Percentiles rank a stretch among this genome's conserved stretches.
Conservation (phyloP, 2,113 vertebrate genomes). For the Aspidoscelis tigris region DNA sequence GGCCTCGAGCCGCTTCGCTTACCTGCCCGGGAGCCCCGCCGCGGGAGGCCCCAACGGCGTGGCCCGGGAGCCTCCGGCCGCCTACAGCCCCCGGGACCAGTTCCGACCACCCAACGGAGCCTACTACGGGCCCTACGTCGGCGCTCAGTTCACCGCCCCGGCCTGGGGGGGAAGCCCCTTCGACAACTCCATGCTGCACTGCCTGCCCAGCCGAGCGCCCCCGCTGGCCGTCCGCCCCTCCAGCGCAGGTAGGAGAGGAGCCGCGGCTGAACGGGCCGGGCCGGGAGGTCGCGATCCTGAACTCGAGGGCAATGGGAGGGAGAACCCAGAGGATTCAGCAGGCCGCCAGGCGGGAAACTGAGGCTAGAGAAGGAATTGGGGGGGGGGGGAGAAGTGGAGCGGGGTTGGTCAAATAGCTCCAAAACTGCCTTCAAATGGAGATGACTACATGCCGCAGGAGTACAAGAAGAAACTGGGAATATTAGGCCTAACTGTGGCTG, state of each 20-base stretch:
- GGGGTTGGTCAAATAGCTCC: too few relatives aligned
- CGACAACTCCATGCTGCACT: slow-evolving; percentile 95
- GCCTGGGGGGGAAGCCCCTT: slow-evolving; percentile 92
- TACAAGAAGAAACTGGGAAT: too few relatives aligned
- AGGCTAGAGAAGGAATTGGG: neutral
- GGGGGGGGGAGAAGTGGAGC: too few relatives aligned
- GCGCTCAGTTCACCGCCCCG: slow-evolving; percentile 83
- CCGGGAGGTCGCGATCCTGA: neutral
- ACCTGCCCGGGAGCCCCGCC: slow-evolving; percentile 91
- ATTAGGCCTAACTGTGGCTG: too few relatives aligned
- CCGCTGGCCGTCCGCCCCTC: slow-evolving; percentile 88
- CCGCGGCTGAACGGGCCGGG: neutral
- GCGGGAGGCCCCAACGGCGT: slow-evolving; percentile 82
- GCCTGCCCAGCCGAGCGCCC: slow-evolving; percentile 86
- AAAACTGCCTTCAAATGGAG: too few relatives aligned
- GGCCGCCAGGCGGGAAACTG: too few relatives aligned
- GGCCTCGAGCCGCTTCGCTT: slow-evolving; percentile 84
- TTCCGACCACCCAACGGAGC: slow-evolving; percentile 89
- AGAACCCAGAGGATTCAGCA: too few relatives aligned
- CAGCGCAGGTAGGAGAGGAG: slow-evolving; percentile 83
- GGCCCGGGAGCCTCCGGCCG: slow-evolving; percentile 73
- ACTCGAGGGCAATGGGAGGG: too few relatives aligned
- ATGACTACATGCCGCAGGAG: too few relatives aligned
- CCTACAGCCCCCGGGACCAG: slow-evolving; percentile 87
- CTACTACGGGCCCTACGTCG: slow-evolving; percentile 92